phyloP scores from a whole-genome alignment of 1,140 invertebrate species.

The Euglossa dilemma region DNA sequence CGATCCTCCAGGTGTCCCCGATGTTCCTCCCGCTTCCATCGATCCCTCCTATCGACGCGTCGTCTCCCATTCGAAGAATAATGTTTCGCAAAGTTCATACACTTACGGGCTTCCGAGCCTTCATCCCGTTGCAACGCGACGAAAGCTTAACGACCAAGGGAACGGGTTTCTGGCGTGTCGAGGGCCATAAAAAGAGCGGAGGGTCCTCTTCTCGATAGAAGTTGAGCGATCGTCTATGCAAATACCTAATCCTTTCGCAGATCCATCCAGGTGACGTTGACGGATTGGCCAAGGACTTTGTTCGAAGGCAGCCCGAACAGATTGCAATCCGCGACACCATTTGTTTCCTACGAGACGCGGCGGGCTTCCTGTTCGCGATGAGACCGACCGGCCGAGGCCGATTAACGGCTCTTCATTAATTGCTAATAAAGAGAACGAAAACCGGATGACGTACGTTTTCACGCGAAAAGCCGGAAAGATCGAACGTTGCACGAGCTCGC shows the following conservation, averaged over 20 bases:
- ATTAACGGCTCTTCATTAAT: constrained; percentile 57
- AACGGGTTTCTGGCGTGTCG: background rate
- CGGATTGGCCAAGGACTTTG: constrained; percentile 72
- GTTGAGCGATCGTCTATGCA: constrained; percentile 81
- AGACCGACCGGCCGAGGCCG: constrained; percentile 18
- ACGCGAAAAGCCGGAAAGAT: background rate
- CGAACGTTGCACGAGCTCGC: background rate
- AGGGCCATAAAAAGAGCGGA: constrained; percentile 45
- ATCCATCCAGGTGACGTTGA: constrained; percentile 79
- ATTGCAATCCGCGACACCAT: constrained; percentile 73
- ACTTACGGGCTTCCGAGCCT: background rate
- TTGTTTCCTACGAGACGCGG: constrained; percentile 69
- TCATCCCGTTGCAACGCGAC: background rate
- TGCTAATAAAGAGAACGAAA: constrained; percentile 32
- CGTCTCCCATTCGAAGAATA: background rate
- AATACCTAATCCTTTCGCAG: constrained; percentile 80
- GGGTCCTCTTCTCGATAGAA: constrained; percentile 46
- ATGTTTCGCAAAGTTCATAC: background rate
- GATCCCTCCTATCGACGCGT: too few relatives aligned
- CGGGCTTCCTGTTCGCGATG: constrained; percentile 36
- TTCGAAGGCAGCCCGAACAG: constrained; percentile 68
- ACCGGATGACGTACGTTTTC: background rate
- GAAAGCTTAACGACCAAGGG: background rate
- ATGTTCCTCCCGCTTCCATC: too few relatives aligned
- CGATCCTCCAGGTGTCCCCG: background rate